Evolutionary conservation across 2,888 invertebrate genomes (phyloP), one percentile per base, ranked within the genome.

Genomic region (Mycalesis mineus): DNA sequence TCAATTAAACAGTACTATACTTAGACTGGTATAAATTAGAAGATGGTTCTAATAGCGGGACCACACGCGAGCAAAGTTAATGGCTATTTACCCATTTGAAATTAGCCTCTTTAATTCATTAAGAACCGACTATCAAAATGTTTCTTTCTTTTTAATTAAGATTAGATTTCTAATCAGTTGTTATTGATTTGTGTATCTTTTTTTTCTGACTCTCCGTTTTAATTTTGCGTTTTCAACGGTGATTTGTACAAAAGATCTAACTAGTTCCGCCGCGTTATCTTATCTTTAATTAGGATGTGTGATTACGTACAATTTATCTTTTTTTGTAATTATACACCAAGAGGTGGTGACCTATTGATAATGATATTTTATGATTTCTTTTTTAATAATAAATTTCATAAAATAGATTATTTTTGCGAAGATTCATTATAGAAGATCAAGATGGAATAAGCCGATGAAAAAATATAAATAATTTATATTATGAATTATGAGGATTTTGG

Each of bases 11-110:
- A 57, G 65, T 64, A 64, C 64, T 64, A 64, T 62, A 57, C 57
- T 62, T 66, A 63, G 67, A 64, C 63, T 60, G 73, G 74, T 73
- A 78, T 83, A 82, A 81, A 80, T 85, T 78, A 80, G 73, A 70
- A 57, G 62, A 61, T 52, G 41, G 61, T 61, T 82, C 84, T 85
- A 84, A 86, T 82, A 80, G 79, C 75, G 64, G 69, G 86, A 84
- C 88, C 88, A 88, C 88, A 87, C 87, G 81, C 84, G 74, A 71
- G 65, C 65, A 50, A 1, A 14, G 39, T 61, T 41, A 44, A 60
- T 56, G 22, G 52, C 52, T 57, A 57, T 57, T 56, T 57, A 55
- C 59, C 58, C 58, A 63, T 58, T 62, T 58, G 55, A 60, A 62
- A 62, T 65, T 63, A 65, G 62, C 48, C 60, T 63, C 60, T 62